Evolutionary conservation across 2,888 invertebrate species (phyloP).

Genomic region (Dryococelus australis): DNA sequence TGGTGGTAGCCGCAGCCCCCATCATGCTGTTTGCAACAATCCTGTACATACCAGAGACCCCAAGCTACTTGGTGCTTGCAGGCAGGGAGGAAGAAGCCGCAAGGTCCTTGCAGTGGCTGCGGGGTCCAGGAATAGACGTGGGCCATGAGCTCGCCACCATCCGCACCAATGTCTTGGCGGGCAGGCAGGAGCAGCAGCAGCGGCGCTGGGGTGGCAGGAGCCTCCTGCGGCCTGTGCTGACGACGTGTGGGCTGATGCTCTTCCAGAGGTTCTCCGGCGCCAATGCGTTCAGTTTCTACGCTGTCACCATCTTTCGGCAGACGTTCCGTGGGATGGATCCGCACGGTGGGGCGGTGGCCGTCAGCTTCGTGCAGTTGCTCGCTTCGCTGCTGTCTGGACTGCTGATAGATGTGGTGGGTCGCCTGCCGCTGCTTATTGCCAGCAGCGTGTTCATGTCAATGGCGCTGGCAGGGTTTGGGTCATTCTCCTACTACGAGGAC

Average conservation of each 20-base stretch:
- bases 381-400: conserved; percentile 82
- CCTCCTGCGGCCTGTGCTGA: conserved; percentile 75
- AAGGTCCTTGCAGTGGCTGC: conserved; percentile 78
- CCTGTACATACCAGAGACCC: conserved; percentile 87
- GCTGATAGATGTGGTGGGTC: conserved; percentile 85
- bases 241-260: conserved; percentile 87
- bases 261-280: conserved; percentile 84
- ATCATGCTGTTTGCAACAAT: conserved; percentile 72
- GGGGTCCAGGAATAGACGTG: conserved; percentile 83
- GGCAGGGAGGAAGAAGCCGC: conserved; percentile 77
- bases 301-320: conserved; percentile 84
- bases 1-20: conserved; percentile 80
- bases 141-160: conserved; percentile 76
- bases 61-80: conserved; percentile 80
- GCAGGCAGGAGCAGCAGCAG: conserved; percentile 55
- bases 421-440: conserved; percentile 82
- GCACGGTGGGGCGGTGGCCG: conserved; percentile 83
- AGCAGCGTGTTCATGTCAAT: conserved; percentile 86
- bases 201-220: conserved; percentile 56
- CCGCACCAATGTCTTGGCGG: conserved; percentile 67
- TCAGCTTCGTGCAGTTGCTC: conserved; percentile 84
- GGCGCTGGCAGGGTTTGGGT: conserved; percentile 85
- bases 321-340: conserved; percentile 84
- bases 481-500: conserved; percentile 82
- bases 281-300: conserved; percentile 85